Evolutionary conservation across 2,797 vertebrate species (phyloP).

Genomic region (Ispidina picta): DNA sequence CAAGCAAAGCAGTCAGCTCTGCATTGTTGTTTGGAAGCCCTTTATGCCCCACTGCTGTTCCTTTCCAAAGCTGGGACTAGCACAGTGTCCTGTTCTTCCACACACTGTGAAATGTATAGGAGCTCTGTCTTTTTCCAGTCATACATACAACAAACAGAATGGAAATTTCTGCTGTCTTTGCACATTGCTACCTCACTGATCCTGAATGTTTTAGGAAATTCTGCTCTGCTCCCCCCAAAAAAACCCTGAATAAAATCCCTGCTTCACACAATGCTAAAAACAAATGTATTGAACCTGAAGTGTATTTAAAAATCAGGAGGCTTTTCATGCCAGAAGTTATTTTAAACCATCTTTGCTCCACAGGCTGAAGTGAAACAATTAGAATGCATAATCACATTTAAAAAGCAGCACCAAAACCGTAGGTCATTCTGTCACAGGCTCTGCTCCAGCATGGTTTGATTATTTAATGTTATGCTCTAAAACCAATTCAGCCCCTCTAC

Average conservation of each 20-base stretch:
- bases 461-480: slow-evolving; percentile 64
- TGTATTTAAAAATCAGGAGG: neutral
- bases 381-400: slow-evolving; percentile 56
- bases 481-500: slow-evolving; percentile 68
- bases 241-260: neutral
- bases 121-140: neutral
- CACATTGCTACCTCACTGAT: neutral
- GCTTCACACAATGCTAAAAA: neutral
- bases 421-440: slow-evolving; percentile 56
- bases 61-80: neutral
- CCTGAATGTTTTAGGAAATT: neutral
- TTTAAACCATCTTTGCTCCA: slow-evolving; percentile 5
- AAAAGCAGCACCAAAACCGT: slow-evolving; percentile 35
- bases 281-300: neutral
- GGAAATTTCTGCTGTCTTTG: neutral
- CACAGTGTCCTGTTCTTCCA: neutral
- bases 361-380: slow-evolving; percentile 48
- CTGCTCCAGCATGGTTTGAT: slow-evolving; percentile 44
- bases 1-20: neutral
- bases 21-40: neutral
- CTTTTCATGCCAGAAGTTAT: neutral
- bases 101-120: neutral
- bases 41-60: neutral
- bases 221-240: neutral
- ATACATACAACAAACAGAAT: neutral